Base-by-base conservation (phyloP, 2,797 vertebrate genomes). In the Danio albolineatus region DNA sequence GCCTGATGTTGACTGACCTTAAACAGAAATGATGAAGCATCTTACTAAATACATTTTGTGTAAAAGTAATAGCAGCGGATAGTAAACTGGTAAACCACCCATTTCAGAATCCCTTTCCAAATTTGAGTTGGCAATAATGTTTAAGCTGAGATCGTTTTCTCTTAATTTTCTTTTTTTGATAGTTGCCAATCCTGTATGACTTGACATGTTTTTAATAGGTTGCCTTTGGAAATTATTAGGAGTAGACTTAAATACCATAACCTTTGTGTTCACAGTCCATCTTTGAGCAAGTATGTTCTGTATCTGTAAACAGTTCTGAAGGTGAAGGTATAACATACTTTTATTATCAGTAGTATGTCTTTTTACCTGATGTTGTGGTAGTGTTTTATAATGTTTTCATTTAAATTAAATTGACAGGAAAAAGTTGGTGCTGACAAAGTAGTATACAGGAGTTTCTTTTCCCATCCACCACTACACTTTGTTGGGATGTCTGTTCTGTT, bases 131-230 rank as follows among this genome's bases (percentile, higher is more conserved):
- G 73, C 80, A 73, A 66, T 85, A 82, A 85, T 78, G 49, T 76
- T 17, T 56, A 73, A 78, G 65, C 69, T 78, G n/a, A 79, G 48
- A 14, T n/a, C 10, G 59, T 54, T 78, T 69, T 61, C 17, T 39
- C 2, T 71, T 67, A 38, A 16, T 65, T 72, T 17, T 14, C 14
- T 81, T 53, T 76, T 75, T 77, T 85, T 82, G 64, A 76, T 85
- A 36, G 57, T 85, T 84, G 79, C 84, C 81, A 85, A 82, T 86
- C 78, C 76, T 86, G 77, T 60, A 82, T 81, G 79, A 87, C 82
- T 86, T 85, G 83, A 85, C 19, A 70, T 71, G 46, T 74, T 82
- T 79, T 84, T 21, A 79, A 61, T 66, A 72, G 21, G 36, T 83
- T 80, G 79, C 79, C 80, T 82, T 84, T 17, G 41, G 66, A 76